These are phyloP conservation scores for Nasonia vitripennis DNA, from an alignment of 1,140 invertebrate genomes.

Conservation along the genomic window DNA sequence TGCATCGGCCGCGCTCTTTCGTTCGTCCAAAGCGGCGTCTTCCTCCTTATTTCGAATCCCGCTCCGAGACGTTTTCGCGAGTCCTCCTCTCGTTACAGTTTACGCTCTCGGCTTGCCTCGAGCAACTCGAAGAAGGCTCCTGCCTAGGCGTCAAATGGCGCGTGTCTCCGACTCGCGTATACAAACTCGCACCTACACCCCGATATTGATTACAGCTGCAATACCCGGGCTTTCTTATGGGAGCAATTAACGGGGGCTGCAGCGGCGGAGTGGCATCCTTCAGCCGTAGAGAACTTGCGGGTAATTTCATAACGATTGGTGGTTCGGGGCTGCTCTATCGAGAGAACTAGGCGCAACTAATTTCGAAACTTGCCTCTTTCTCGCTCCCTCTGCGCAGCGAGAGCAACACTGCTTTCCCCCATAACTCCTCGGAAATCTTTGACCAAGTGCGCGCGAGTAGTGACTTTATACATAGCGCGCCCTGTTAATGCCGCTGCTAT, in stretches of 20 bases:
- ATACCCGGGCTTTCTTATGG: slow-evolving; percentile 34
- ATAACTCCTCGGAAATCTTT: background rate
- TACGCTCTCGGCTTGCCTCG: background rate
- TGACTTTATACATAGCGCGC: background rate
- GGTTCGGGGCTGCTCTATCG: background rate
- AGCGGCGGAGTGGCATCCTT: background rate
- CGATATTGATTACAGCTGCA: slow-evolving; percentile 34
- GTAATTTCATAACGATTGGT: slow-evolving; percentile 45
- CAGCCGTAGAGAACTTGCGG: background rate
- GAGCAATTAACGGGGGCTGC: slow-evolving; percentile 45
- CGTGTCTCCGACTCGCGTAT: background rate
- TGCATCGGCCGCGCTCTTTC: background rate
- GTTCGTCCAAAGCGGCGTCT: background rate
- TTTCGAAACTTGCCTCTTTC: slow-evolving; percentile 28
- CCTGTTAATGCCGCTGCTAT: background rate
- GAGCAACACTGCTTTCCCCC: background rate
- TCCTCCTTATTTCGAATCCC: background rate
- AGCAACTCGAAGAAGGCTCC: background rate
- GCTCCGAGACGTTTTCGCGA: background rate
- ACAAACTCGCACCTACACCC: background rate
- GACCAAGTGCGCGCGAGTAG: background rate
- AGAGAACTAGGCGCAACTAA: slow-evolving; percentile 40
- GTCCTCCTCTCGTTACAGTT: background rate
- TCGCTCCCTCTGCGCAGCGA: background rate
- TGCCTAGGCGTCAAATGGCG: slow-evolving; percentile 20